These are phyloP conservation scores for Lepidocyrtoides sp. DNA, from an alignment of 2,888 invertebrate species.

Conservation along the genomic window DNA sequence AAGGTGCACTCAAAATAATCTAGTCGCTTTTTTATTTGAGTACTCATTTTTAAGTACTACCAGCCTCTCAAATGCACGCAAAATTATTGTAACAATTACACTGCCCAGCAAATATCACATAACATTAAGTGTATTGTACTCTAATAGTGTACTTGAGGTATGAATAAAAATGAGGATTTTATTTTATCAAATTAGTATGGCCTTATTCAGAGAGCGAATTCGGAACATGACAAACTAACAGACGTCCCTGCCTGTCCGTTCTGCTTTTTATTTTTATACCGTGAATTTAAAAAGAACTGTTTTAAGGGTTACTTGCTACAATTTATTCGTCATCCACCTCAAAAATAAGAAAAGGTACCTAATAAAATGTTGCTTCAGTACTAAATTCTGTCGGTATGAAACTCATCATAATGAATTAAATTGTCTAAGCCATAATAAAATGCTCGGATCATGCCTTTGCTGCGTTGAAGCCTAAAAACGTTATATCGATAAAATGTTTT, in stretches of 20 bases:
- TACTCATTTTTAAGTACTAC: not conserved
- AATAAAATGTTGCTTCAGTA: not conserved
- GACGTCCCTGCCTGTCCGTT: conserved; percentile 62
- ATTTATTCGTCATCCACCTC: too few relatives aligned
- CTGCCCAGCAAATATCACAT: not conserved
- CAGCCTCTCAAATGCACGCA: not conserved
- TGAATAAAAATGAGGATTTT: not conserved
- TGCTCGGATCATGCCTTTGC: not conserved
- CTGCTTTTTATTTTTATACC: not conserved
- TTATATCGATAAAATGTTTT: conserved; percentile 22
- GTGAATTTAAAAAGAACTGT: not conserved
- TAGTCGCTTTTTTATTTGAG: conserved; percentile 21
- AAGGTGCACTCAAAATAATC: conserved; percentile 24
- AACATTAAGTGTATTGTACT: not conserved
- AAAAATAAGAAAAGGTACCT: not conserved
- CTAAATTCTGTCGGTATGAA: not conserved
- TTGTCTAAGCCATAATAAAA: not conserved
- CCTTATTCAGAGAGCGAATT: conserved; percentile 66
- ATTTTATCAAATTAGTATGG: conserved; percentile 60
- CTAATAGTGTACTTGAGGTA: not conserved
- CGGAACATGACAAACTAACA: conserved; percentile 71
- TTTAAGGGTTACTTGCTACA: not conserved
- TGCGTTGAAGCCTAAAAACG: not conserved
- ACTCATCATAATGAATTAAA: conserved; percentile 7
- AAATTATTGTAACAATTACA: conserved; percentile 2